Evolutionary conservation across 2,113 vertebrate genomes (phyloP).

Genomic region (Xenopus laevis): DNA sequence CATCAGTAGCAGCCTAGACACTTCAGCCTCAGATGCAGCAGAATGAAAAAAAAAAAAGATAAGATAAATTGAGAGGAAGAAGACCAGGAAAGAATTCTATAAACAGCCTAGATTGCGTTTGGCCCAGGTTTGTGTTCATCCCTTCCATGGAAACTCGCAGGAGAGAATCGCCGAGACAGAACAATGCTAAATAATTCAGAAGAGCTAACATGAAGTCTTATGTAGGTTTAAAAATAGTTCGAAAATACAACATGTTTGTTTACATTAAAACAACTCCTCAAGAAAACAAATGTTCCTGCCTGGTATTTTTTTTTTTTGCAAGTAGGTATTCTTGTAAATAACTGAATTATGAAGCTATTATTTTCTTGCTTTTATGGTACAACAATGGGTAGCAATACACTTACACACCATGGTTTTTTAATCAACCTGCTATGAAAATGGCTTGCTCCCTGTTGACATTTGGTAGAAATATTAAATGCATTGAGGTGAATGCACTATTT

Average conservation of each 20-base stretch:
- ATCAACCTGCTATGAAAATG: too few relatives aligned
- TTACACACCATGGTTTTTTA: too few relatives aligned
- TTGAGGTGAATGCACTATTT: too few relatives aligned
- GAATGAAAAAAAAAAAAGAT: slow-evolving; percentile 20
- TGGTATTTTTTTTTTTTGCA: neutral
- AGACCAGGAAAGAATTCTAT: slow-evolving; percentile 26
- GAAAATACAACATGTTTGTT: slow-evolving; percentile 57
- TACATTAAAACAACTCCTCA: slow-evolving; percentile 58
- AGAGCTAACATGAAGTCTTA: slow-evolving; percentile 65
- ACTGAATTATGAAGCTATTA: too few relatives aligned
- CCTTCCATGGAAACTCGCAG: slow-evolving; percentile 51
- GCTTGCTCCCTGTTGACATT: too few relatives aligned
- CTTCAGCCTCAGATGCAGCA: slow-evolving; percentile 31
- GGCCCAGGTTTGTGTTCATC: slow-evolving; percentile 45
- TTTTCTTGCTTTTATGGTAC: too few relatives aligned
- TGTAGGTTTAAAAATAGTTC: slow-evolving; percentile 72
- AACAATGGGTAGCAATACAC: too few relatives aligned
- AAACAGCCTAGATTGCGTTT: slow-evolving; percentile 51
- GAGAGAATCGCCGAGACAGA: slow-evolving; percentile 65
- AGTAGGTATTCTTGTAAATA: too few relatives aligned
- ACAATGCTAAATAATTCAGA: slow-evolving; percentile 73
- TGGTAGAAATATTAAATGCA: too few relatives aligned
- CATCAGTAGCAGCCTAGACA: slow-evolving; percentile 20
- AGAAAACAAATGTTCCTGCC: slow-evolving; percentile 34
- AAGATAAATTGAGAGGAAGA: slow-evolving; percentile 44